phyloP scores from a whole-genome alignment of 2,797 vertebrate genomes.

The Eremophila alpestris region DNA sequence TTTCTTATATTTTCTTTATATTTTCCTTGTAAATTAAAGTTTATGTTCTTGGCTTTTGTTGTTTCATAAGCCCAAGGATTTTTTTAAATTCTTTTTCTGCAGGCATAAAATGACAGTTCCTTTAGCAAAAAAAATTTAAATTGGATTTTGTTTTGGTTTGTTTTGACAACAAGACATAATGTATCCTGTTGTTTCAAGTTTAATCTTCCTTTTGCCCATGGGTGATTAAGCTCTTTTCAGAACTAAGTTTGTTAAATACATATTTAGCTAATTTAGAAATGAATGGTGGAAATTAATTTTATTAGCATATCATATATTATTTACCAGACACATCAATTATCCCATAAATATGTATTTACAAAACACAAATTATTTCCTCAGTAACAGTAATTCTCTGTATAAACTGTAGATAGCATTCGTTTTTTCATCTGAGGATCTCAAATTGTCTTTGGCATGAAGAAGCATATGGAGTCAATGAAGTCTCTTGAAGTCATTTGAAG shows the following conservation, averaged over 20 bases:
- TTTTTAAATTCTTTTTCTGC: neutral
- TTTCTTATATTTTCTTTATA: neutral
- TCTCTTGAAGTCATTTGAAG: neutral
- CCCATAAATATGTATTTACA: slow-evolving; percentile 24
- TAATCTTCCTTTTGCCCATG: slow-evolving; percentile 34
- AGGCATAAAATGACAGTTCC: neutral
- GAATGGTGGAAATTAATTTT: slow-evolving; percentile 25
- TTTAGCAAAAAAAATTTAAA: slow-evolving; percentile 4
- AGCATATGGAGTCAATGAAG: neutral
- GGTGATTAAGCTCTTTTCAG: slow-evolving; percentile 24
- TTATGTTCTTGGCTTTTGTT: neutral
- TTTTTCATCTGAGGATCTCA: neutral
- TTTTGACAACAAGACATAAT: slow-evolving; percentile 27
- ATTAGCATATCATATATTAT: slow-evolving; percentile 39
- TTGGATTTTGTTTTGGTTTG: slow-evolving; percentile 26
- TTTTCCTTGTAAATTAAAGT: neutral
- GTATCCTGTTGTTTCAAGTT: slow-evolving; percentile 37
- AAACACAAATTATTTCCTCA: slow-evolving; percentile 9
- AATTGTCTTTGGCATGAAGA: neutral
- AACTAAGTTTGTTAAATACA: slow-evolving; percentile 41
- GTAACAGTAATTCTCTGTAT: neutral
- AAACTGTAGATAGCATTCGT: neutral
- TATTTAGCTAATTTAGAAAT: slow-evolving; percentile 52
- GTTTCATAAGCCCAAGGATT: neutral
- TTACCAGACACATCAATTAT: slow-evolving; percentile 36